A percentile compares a stretch with the other conserved stretches of the same genome.
These are phyloP conservation scores for Recurvirostra avosetta DNA, from an alignment of 2,113 vertebrate genomes.

Conservation along the genomic window DNA sequence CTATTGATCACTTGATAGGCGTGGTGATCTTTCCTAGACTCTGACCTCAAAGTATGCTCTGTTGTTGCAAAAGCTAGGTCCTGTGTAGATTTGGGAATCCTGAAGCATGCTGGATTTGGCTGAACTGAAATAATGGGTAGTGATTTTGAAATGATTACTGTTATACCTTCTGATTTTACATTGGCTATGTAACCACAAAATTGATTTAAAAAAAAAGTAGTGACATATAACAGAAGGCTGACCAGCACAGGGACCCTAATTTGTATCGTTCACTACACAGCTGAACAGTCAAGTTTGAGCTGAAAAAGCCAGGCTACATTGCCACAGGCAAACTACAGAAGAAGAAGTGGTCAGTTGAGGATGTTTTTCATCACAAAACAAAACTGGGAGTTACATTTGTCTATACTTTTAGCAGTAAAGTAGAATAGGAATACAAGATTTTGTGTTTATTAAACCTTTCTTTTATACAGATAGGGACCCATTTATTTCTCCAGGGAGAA, in stretches of 20 bases:
- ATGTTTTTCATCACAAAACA: neutral
- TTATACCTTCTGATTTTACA: neutral
- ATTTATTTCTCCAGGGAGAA: neutral
- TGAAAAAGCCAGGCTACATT: neutral
- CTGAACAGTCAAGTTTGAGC: neutral
- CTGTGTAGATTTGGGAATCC: neutral
- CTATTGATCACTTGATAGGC: neutral
- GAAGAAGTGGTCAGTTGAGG: neutral
- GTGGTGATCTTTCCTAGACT: neutral
- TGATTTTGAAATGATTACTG: neutral
- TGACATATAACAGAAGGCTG: neutral
- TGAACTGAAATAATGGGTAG: neutral
- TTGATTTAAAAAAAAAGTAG: neutral
- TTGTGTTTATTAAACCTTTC: neutral
- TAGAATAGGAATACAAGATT: neutral
- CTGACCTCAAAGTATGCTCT: neutral
- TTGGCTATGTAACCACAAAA: neutral
- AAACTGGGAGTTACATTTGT: neutral
- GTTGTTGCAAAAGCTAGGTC: neutral
- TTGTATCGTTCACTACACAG: neutral
- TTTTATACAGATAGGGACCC: neutral
- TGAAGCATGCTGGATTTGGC: neutral
- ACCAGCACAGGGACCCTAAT: neutral
- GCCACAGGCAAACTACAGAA: neutral
- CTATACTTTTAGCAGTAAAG: neutral